Evolutionary conservation across 2,113 vertebrate species (phyloP), one percentile per base, ranked within the genome.

Genomic region (Nesoenas mayeri): DNA sequence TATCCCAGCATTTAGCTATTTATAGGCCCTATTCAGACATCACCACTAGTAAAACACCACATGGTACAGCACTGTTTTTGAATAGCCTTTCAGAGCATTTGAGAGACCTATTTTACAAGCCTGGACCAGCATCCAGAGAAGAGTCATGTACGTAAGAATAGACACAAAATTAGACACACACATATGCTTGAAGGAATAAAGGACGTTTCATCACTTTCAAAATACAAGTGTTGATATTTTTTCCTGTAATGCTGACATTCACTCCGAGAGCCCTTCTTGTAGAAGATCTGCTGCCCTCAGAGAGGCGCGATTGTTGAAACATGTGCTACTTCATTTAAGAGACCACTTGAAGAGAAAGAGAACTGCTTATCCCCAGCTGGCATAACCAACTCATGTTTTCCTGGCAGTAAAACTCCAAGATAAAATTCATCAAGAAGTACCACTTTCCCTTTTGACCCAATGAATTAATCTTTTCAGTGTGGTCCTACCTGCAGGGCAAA

Each of bases 1-100:
- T n/a, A 77, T 77, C 47, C 34, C 15, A 80, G 54, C 20, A 65
- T 69, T 94, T 47, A 78, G 67, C 58, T 96, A 96, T 96, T 96
- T 96, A 94, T 92, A 89, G 73, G 69, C 20, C 25, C 77, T 20
- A 75, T 93, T 92, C 80, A 96, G 53, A 32, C 34, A 57, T 25
- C 10, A 40, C 28, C 60, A 80, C 54, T 22, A 83, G 24, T 67
- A 82, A 90, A n/a, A 75, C 17, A 85, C 57, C 82, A 79, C 34
- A 80, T 60, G 79, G 20, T 69, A 69, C 32, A 62, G 13, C 3
- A 2, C 11, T 42, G 12, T 70, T 80, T 85, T 60, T 96, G 32
- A 93, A 81, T 19, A 72, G 73, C 31, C 54, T 84, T 89, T 89
- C 57, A 88, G 42, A 84, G 16, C 50, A 47, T 48, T 78, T 56